Percentiles rank a stretch among this genome's conserved stretches.
Conservation (phyloP, 2,888 invertebrate species). For the Fragum whitleyi region DNA sequence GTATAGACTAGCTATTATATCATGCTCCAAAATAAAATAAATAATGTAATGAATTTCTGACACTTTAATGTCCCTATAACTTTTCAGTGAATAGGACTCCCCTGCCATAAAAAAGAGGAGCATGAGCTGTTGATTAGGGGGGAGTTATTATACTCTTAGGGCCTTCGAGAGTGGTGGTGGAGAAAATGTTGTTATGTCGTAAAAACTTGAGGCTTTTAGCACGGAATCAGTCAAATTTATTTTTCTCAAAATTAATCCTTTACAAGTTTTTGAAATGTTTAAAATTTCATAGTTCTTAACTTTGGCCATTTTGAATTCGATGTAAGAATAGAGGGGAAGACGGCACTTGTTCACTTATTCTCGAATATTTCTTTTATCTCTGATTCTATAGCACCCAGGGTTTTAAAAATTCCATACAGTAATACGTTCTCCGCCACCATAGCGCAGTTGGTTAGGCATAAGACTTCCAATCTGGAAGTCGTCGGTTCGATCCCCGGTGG, state of each 20-base stretch:
- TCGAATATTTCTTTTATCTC: no score
- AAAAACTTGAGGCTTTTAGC: conserved; percentile 13
- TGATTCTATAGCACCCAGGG: no score
- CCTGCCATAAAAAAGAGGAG: conserved; percentile 19
- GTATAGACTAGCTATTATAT: background rate
- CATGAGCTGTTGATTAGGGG: conserved; percentile 23
- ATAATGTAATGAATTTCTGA: conserved; percentile 30
- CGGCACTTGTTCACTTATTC: no score
- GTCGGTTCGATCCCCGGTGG: no score
- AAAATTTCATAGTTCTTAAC: no score
- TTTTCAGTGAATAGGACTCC: conserved; percentile 21
- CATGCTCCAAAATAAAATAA: conserved; percentile 19
- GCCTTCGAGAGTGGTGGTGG: background rate
- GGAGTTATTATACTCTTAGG: conserved; percentile 18
- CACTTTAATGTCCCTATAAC: conserved; percentile 31
- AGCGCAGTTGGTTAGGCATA: no score
- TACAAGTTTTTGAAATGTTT: no score
- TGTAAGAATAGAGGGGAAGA: no score
- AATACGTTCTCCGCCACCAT: no score
- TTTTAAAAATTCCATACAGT: no score
- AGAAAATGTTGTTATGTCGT: background rate
- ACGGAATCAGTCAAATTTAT: conserved; percentile 8
- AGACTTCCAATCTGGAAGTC: no score
- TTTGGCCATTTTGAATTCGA: no score
- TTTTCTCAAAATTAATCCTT: background rate